Conservation (phyloP, 1,140 invertebrate genomes). For the Argopecten irradians region DNA sequence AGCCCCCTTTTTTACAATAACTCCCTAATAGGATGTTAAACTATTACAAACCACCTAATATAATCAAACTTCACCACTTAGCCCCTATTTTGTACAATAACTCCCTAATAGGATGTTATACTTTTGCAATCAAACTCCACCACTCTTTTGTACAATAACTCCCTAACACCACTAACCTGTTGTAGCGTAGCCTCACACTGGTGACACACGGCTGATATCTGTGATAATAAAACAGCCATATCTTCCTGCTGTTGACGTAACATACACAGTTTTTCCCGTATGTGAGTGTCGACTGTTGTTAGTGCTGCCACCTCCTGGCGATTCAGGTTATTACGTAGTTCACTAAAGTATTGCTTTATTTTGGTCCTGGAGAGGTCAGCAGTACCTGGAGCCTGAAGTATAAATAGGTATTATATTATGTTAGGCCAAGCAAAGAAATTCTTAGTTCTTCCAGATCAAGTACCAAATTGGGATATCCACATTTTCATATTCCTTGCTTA, state of each 20-base stretch:
- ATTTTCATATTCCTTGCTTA: no score
- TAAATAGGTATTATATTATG: neutral
- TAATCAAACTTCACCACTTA: neutral
- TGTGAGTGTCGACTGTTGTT: constrained; percentile 81
- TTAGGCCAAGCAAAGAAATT: no score
- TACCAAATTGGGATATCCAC: no score
- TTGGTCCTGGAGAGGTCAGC: constrained; percentile 77
- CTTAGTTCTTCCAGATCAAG: no score
- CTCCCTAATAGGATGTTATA: neutral
- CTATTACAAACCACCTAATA: no score
- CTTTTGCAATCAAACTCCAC: neutral
- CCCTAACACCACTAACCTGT: constrained; percentile 57
- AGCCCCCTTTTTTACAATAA: no score
- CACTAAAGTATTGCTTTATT: constrained; percentile 80
- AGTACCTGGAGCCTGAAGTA: constrained; percentile 74
- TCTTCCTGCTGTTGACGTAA: constrained; percentile 82
- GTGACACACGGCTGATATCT: constrained; percentile 81
- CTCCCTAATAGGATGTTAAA: no score
- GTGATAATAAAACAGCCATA: constrained; percentile 79
- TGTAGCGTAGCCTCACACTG: constrained; percentile 81
- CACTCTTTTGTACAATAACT: neutral
- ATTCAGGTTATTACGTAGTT: constrained; percentile 79
- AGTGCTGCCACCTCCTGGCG: constrained; percentile 81
- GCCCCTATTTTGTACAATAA: neutral
- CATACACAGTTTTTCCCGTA: constrained; percentile 80